Conservation (phyloP, 2,113 vertebrate species). For the Heterotilapia buettikoferi region DNA sequence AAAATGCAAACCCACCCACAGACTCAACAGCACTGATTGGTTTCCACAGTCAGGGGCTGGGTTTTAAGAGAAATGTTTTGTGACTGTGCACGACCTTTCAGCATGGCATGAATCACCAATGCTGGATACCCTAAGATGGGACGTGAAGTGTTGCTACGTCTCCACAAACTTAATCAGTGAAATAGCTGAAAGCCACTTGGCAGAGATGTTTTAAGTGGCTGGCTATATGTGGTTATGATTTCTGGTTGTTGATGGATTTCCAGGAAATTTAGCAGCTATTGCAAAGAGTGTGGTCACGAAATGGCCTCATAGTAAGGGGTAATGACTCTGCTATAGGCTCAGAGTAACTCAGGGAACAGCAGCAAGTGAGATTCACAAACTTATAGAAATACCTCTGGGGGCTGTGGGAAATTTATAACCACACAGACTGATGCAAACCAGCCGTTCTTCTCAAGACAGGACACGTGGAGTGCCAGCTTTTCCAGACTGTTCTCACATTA, state of each 20-base stretch:
- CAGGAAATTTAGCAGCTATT: background rate
- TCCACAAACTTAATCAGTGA: background rate
- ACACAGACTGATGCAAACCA: constrained; percentile 20
- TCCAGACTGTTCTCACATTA: constrained; percentile 12
- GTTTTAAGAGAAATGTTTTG: background rate
- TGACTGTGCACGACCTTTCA: background rate
- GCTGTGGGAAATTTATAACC: constrained; percentile 28
- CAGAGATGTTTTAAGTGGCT: background rate
- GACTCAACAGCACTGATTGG: background rate
- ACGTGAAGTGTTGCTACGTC: background rate
- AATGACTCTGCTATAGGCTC: background rate
- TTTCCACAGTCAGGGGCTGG: background rate
- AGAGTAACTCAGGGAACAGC: background rate
- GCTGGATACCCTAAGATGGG: background rate
- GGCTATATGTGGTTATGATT: background rate
- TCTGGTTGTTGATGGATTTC: background rate
- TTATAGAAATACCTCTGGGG: constrained; percentile 16
- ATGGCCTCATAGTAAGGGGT: background rate
- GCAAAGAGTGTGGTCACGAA: background rate
- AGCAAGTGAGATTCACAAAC: constrained; percentile 7
- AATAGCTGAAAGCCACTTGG: background rate
- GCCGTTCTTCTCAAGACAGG: background rate
- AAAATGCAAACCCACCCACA: background rate
- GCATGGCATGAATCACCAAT: background rate
- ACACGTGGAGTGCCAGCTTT: background rate